phyloP scores from a whole-genome alignment of 2,113 vertebrate species.

The Psophia crepitans region DNA sequence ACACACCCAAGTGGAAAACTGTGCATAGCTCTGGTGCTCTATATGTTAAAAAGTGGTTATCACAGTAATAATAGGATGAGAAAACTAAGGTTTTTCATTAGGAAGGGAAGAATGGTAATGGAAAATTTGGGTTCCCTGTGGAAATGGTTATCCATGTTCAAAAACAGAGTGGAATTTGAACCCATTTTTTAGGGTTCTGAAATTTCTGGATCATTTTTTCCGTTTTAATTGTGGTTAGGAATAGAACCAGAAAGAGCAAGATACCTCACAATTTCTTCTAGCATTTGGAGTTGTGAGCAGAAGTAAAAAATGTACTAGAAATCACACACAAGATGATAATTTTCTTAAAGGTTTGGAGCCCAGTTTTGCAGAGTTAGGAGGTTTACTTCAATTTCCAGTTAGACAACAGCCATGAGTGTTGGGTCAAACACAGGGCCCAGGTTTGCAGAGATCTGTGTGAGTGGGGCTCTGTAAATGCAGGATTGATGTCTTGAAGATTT shows the following conservation, averaged over 20 bases:
- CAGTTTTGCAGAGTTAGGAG: not conserved
- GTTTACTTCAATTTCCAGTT: not conserved
- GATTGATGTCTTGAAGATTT: not conserved
- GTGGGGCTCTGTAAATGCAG: not conserved
- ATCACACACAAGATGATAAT: not conserved
- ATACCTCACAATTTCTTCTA: not conserved
- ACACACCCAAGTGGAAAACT: not conserved
- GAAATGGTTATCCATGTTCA: not conserved
- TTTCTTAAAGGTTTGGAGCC: not conserved
- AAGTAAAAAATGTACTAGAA: not conserved
- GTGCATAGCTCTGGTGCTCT: not conserved
- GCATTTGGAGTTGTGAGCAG: not conserved
- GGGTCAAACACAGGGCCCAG: not conserved
- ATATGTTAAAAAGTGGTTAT: not conserved
- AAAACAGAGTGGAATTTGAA: conserved; percentile 30
- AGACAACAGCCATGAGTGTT: not conserved
- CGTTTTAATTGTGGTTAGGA: conserved; percentile 25
- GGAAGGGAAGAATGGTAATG: not conserved
- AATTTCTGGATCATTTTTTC: conserved; percentile 32
- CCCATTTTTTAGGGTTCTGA: not conserved
- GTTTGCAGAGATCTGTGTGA: not conserved
- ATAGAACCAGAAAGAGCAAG: not conserved
- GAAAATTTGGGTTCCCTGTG: not conserved
- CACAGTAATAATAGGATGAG: not conserved
- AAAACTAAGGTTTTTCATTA: not conserved